Base-by-base conservation (phyloP, 2,797 vertebrate genomes). In the Hoplostethus mediterraneus region DNA sequence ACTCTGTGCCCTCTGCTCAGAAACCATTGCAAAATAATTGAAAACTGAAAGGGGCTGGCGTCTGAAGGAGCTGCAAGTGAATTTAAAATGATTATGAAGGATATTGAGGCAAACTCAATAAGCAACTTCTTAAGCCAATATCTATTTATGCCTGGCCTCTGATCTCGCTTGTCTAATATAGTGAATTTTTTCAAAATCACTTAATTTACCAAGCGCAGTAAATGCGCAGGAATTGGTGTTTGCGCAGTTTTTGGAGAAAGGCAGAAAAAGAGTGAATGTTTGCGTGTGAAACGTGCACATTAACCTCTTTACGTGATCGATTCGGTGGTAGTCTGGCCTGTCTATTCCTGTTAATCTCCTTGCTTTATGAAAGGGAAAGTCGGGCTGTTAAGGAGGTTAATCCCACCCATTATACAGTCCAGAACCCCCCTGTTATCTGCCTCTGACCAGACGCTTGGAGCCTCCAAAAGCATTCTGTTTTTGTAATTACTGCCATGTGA, bases 401-500 rank as follows among this genome's bases (percentile, higher is more conserved):
- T 87, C 76, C 73, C 33, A 58, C 75, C 76, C 67, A 83, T 80
- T 84, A 79, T 73, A 63, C 73, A 70, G 58, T 56, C 74, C 75
- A 80, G 69, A 87, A 75, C 25, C 7, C n/a, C 45, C 77, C 77
- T 21, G 21, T 90, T 83, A 90, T 90, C 86, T 81, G 52, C 56
- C 40, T 63, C 82, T 81, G 82, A 86, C 80, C 87, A 87, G 82
- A 68, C 75, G 81, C 84, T 79, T 62, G 49, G 47, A 63, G 72
- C 52, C 61, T 77, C 65, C 69, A 74, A 70, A 82, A 77, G 13
- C 55, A 60, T 84, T 79, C 61, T 73, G 71, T 80, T 85, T 89
- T 71, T 80, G 73, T 83, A 88, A 84, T 91, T 88, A 83, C 68
- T 77, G 77, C 78, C 70, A 64, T 64, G 65, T 77, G 67, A 81